Evolutionary conservation across 2,888 invertebrate genomes (phyloP), one percentile per base, ranked within the genome.

Genomic region (Tetheella fluctuosa): DNA sequence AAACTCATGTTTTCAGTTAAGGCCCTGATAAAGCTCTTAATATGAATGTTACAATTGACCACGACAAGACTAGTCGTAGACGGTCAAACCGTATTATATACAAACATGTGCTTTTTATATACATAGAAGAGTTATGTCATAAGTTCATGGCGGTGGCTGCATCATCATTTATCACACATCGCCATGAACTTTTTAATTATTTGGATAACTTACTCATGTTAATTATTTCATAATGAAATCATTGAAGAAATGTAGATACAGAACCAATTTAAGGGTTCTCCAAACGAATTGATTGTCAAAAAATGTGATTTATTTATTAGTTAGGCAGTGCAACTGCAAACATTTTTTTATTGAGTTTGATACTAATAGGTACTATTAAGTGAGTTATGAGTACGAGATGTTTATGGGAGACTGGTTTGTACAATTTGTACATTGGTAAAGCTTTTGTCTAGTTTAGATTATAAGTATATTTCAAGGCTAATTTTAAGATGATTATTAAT

Each of bases 301-400:
- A 34, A 30, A 48, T 20, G 48, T 48, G 48, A 48, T 48, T 48
- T 48, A 48, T 10, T n/a, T 48, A 48, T 48, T 48, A 48, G 48
- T 7, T 48, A 48, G 8, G 48, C 48, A 48, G 48, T 48, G 48
- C 17, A 20, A 48, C 48, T 48, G 48, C 48, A 3, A 8, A 20
- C n/a, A n/a, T 20, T 48, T 48, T 20, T 20, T 8, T 17, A 20
- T 20, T 48, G 48, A 20, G 3, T 7, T 20, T 10, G 48, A 48
- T 48, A n/a, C n/a, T 15, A 3, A 20, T 20, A 42, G 7, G 17
- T 20, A n/a, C 48, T 15, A 20, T 20, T 48, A 1, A 48, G 6
- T 20, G 20, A 48, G 8, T 34, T 34, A 4, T n/a, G n/a, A n/a
- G n/a, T 42, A 37, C 37, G 15, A 37, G 30, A 2, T 37, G 15